Evolutionary conservation across 2,113 vertebrate species (phyloP).

Genomic region (Lophotis ruficrista): DNA sequence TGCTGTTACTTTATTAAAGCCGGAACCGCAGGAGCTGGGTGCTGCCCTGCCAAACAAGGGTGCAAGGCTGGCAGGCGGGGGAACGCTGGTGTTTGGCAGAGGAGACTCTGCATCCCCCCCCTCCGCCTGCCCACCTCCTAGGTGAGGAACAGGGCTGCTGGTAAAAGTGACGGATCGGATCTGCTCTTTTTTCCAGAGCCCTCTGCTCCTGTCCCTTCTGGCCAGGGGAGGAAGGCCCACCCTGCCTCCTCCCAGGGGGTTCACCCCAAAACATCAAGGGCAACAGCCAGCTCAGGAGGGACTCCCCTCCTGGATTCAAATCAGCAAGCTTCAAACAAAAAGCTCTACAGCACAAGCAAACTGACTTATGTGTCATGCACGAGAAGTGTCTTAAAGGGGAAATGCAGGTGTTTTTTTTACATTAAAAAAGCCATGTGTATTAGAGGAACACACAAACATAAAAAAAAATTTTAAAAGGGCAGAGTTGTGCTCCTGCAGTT

Average conservation of each 20-base stretch:
- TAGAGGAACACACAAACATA: background rate
- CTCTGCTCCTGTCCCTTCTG: background rate
- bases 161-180: background rate
- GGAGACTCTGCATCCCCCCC: background rate
- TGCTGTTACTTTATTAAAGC: background rate
- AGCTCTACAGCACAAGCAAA: background rate
- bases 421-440: background rate
- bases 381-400: background rate
- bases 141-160: background rate
- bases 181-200: background rate
- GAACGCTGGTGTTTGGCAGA: background rate
- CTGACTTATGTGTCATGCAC: background rate
- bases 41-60: background rate
- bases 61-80: background rate
- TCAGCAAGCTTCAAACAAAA: background rate
- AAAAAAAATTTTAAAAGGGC: background rate
- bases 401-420: background rate
- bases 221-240: background rate
- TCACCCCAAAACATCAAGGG: background rate
- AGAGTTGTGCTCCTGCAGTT: background rate
- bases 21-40: background rate
- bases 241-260: background rate
- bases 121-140: background rate
- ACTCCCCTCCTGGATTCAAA: background rate
- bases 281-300: background rate